Conservation (phyloP, 2,888 invertebrate species). For the Sinhomidia bicolor region DNA sequence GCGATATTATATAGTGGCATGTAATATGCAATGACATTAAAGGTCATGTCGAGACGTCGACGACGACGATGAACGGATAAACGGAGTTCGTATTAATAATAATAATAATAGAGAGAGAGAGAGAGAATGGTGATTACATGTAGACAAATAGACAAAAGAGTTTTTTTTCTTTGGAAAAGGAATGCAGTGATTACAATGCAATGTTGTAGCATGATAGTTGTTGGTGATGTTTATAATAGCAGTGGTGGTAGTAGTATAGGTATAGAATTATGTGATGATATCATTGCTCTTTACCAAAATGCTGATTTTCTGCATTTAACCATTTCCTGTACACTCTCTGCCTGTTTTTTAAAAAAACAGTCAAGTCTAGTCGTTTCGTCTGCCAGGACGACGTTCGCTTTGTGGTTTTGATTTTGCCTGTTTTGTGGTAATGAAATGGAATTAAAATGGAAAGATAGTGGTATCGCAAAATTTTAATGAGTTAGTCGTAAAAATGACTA, state of each 20-base stretch:
- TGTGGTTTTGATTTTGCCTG: constrained; percentile 51
- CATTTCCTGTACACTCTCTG: background rate
- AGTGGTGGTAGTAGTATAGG: background rate
- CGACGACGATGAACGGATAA: background rate
- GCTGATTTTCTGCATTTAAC: constrained; percentile 15
- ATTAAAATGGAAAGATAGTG: constrained; percentile 28
- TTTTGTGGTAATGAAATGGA: constrained; percentile 47
- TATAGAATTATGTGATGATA: background rate
- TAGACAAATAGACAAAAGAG: background rate
- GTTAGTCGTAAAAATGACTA: constrained; percentile 28
- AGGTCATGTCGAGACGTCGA: constrained; percentile 47
- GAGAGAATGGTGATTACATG: background rate
- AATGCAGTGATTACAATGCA: background rate
- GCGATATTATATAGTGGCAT: background rate
- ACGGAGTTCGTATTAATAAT: background rate
- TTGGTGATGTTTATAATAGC: no score
- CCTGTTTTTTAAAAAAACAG: no score
- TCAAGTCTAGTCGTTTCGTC: constrained; percentile 8
- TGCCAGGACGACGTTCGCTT: background rate
- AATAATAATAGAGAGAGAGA: no score
- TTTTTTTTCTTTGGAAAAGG: background rate
- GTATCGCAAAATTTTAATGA: constrained; percentile 34
- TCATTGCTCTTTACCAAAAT: background rate
- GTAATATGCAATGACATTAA: constrained; percentile 62
- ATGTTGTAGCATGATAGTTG: no score